Percentiles rank a stretch among this genome's conserved stretches.
Evolutionary conservation across 2,113 vertebrate species (phyloP).

Genomic region (Corynorhinus townsendii): DNA sequence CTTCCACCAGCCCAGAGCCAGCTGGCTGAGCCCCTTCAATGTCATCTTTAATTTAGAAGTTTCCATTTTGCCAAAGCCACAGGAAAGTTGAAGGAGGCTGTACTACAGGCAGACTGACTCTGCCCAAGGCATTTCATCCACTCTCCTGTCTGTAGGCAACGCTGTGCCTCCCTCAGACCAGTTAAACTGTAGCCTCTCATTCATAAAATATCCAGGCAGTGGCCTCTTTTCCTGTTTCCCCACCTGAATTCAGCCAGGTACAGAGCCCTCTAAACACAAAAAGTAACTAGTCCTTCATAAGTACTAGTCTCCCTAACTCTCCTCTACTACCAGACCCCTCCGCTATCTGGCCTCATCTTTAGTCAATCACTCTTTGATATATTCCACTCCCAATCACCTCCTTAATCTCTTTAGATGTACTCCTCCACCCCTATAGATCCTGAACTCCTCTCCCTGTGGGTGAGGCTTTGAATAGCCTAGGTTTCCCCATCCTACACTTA

Average conservation of each 20-base stretch:
- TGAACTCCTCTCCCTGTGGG: not conserved
- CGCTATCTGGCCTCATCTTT: not conserved
- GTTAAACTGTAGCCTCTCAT: not conserved
- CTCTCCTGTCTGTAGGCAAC: not conserved
- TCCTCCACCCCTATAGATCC: not conserved
- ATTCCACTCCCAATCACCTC: not conserved
- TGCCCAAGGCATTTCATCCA: not conserved
- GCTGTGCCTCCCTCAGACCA: not conserved
- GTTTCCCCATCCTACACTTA: not conserved
- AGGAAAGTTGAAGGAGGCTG: slow-evolving; percentile 4
- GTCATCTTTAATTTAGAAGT: slow-evolving; percentile 13
- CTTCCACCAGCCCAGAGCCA: slow-evolving; percentile 10
- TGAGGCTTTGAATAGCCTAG: not conserved
- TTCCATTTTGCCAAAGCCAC: slow-evolving; percentile 14
- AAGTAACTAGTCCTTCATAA: not conserved
- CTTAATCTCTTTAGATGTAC: not conserved
- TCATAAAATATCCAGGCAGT: not conserved
- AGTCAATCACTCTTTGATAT: not conserved
- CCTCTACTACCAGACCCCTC: not conserved
- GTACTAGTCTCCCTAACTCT: not conserved
- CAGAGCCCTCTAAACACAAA: not conserved
- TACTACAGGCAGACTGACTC: not conserved
- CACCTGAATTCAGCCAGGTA: not conserved
- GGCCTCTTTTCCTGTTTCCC: not conserved
- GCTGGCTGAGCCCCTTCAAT: not conserved